phyloP scores from a whole-genome alignment of 2,113 vertebrate species.

The Cariama cristata region DNA sequence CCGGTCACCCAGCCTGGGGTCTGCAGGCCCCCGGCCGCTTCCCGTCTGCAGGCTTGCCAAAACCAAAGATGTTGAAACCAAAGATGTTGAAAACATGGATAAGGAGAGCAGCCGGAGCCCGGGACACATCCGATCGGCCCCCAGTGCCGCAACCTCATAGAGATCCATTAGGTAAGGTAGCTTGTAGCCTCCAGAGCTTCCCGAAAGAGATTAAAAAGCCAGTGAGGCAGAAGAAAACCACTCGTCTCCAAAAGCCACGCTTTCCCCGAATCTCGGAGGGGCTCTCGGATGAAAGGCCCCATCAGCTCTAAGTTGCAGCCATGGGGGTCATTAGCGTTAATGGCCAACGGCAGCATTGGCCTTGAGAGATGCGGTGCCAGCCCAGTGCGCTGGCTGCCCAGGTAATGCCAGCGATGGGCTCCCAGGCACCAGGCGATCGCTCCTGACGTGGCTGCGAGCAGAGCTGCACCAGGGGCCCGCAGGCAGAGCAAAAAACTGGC shows the following conservation, averaged over 20 bases:
- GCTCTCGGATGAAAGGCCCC: background rate
- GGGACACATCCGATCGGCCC: background rate
- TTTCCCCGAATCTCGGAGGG: background rate
- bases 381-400: conserved; percentile 42
- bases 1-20: background rate
- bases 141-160: conserved; percentile 7
- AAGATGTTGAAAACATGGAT: background rate
- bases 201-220: conserved; percentile 10
- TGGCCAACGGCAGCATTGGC: background rate
- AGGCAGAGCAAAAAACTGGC: background rate
- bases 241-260: background rate
- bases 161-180: conserved; percentile 42
- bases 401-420: conserved; percentile 26
- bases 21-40: background rate
- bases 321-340: background rate
- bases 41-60: background rate
- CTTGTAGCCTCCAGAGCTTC: conserved; percentile 15
- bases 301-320: background rate
- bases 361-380: background rate
- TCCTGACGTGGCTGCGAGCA: background rate
- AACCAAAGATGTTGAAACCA: background rate
- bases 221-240: conserved; percentile 15
- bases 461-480: background rate
- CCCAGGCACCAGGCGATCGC: background rate
- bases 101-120: background rate